Conservation (phyloP, 2,888 invertebrate genomes). For the Chorisops tibialis region DNA sequence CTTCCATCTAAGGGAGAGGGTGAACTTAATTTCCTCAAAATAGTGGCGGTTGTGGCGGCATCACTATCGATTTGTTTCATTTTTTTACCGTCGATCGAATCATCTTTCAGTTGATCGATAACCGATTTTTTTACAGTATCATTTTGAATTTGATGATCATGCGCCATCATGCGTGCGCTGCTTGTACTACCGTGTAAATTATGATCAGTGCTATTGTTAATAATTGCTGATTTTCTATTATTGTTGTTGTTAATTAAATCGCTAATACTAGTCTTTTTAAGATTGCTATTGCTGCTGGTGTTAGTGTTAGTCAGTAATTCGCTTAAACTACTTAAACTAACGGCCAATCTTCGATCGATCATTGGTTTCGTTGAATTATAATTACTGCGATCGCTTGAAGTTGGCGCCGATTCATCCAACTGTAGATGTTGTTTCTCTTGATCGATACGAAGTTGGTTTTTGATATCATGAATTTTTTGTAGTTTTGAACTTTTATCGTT, state of each 20-base stretch:
- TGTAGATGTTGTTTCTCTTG: neutral
- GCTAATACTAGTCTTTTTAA: conserved; percentile 40
- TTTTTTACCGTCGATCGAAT: neutral
- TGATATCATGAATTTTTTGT: neutral
- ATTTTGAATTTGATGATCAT: conserved; percentile 33
- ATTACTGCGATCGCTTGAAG: neutral
- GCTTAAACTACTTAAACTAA: conserved; percentile 32
- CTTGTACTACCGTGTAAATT: conserved; percentile 30
- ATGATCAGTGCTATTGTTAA: conserved; percentile 28
- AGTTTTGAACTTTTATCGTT: neutral
- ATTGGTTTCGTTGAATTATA: neutral
- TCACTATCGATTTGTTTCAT: conserved; percentile 18
- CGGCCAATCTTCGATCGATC: conserved; percentile 30
- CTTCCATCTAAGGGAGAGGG: conserved; percentile 63
- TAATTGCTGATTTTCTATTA: conserved; percentile 31
- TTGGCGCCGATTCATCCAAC: neutral
- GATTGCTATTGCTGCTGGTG: conserved; percentile 31
- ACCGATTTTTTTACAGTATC: conserved; percentile 24
- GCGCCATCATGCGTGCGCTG: conserved; percentile 28
- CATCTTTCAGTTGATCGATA: conserved; percentile 15
- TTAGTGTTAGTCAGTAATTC: conserved; percentile 32
- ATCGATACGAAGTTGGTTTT: conserved; percentile 2
- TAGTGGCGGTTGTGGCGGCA: neutral
- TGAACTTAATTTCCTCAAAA: conserved; percentile 40
- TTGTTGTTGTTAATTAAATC: conserved; percentile 36